Base-by-base conservation (phyloP, 2,888 invertebrate species). In the Bombylius discolor region DNA sequence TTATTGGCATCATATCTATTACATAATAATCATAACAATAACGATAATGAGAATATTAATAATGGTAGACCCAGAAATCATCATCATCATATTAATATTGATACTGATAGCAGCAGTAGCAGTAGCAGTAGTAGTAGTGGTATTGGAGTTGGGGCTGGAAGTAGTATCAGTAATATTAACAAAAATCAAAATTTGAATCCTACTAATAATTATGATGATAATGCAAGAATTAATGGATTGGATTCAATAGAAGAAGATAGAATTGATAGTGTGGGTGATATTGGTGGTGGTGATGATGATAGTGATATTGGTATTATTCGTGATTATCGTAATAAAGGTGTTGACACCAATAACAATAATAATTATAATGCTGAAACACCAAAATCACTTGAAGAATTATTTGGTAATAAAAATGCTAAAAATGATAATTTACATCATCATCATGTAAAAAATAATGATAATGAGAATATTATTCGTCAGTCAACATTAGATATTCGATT, bases 371-470 rank as follows among this genome's bases (percentile, higher is more conserved):
- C 46, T 49, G 50, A 47, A 45, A 64, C 67, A 4, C 65, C 68
- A 4, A 65, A 65, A 11, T 60, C 63, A 0, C 56, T 72, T 52
- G 67, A 72, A 45, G 69, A 70, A 49, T 63, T 72, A 4, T 68
- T 72, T 53, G 14, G 14, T 8, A 14, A 46, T 8, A 14, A 14
- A 46, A 46, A 23, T 46, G 7, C 3, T 14, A 46, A 45, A 11
- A 45, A 45, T 36, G 36, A 36, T 36, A 36, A 36, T 36, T 8
- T 9, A 36, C 6, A 23, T 23, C 23, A 23, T 23, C 36, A 36
- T 36, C 36, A 8, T 6, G 9, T 6, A 1, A 9, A 6, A 8
- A 36, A 36, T 36, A 36, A 42, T 42, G 11, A 11, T 5, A 42
- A 42, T 42, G 11, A 11, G 8, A 42, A 42, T 42, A 31, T 23